These are phyloP conservation scores for Pandemis heparana DNA, from an alignment of 2,888 invertebrate species.

Conservation along the genomic window DNA sequence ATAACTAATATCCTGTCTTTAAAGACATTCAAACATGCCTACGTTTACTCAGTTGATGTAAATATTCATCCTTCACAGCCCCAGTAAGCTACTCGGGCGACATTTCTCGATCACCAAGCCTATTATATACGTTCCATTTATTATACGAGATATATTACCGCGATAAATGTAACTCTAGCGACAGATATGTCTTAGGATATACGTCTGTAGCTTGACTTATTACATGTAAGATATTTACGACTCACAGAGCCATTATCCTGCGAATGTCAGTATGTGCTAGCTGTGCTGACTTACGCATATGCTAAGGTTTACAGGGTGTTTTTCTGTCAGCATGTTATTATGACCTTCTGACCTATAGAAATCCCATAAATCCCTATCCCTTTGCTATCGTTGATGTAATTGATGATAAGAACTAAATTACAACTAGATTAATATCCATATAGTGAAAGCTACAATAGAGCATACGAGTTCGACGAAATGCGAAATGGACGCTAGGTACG, in stretches of 20 bases:
- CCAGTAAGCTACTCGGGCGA: background rate
- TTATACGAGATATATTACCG: background rate
- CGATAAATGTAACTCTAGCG: slow-evolving; percentile 5
- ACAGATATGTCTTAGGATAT: slow-evolving; percentile 6
- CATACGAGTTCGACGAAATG: too few species aligned
- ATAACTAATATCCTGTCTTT: too few species aligned
- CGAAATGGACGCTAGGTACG: too few species aligned
- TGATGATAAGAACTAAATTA: background rate
- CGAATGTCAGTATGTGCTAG: background rate
- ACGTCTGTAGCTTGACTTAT: background rate
- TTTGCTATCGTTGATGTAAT: background rate
- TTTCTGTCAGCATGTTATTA: background rate
- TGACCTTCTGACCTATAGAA: background rate
- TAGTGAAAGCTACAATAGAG: too few species aligned
- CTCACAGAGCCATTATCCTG: background rate
- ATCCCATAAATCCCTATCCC: background rate
- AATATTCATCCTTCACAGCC: background rate
- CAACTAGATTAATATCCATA: too few species aligned
- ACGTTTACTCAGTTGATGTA: too few species aligned
- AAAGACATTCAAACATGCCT: too few species aligned
- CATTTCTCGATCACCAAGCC: background rate
- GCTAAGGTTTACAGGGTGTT: background rate
- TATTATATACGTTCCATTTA: background rate
- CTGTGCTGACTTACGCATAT: background rate
- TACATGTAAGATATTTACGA: background rate